Base-by-base conservation (phyloP, 2,113 vertebrate genomes). In the Corythornis vintsioides region DNA sequence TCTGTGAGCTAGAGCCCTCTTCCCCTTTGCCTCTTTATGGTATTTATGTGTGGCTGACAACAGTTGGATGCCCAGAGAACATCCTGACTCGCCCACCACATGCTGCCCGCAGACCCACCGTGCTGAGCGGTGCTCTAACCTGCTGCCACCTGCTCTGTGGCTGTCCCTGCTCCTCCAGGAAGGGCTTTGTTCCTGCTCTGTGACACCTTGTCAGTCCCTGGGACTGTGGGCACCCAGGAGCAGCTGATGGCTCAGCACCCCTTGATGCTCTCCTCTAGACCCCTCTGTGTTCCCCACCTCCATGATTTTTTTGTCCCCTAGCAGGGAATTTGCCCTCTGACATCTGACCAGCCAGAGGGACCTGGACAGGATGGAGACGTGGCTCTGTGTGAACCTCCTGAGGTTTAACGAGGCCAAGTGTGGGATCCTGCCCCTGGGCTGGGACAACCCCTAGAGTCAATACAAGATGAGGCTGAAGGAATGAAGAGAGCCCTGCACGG, bases 221-320 rank as follows among this genome's bases (percentile, higher is more conserved):
- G 29, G n/a, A 59, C 13, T 5, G 22, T 40, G 33, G 35, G 42
- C 12, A 21, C 15, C 6, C 19, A 22, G 53, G 35, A 48, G 35
- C 3, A 69, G 55, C 33, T 2, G 3, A 18, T 8, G 17, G 12
- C 21, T 11, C 43, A 9, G 10, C 25, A 2, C 22, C 47, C 15
- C 3, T 31, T n/a, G 12, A 13, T 13, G 4, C 33, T 35, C 35
- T 38, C n/a, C 45, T 26, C 52, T 25, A 21, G 2, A 12, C 10
- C 35, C 22, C 22, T 50, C 48, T 19, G 24, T 5, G 1, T 29
- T 50, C 6, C 10, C 13, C 9, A 22, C 18, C 11, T 21, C 13
- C 61, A 7, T 1, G 2, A 13, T 2, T 12, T 17, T 11, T 9
- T 3, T 15, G 2, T 0, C 5, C 14, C 28, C 31, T 3, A 15